Evolutionary conservation across 2,888 invertebrate species (phyloP).

Genomic region (Leucophora obtusa): DNA sequence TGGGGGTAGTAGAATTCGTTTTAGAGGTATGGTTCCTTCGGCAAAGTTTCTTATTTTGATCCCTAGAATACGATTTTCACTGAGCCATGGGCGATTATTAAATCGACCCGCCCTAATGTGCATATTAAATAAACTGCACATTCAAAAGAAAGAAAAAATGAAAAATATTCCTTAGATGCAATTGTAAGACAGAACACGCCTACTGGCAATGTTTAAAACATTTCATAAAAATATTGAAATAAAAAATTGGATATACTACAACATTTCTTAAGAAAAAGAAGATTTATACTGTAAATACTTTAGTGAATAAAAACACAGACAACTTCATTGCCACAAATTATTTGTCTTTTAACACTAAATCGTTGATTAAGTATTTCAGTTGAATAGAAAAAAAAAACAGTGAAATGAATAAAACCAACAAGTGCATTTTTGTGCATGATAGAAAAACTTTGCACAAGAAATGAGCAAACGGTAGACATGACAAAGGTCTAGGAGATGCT

Average conservation of each 20-base stretch:
- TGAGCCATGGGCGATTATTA: too few relatives aligned
- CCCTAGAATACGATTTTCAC: too few relatives aligned
- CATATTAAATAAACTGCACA: too few relatives aligned
- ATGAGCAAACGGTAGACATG: constrained; percentile 7
- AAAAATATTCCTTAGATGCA: constrained; percentile 29
- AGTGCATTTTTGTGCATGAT: constrained; percentile 41
- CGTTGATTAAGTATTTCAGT: constrained; percentile 55
- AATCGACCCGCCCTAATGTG: too few relatives aligned
- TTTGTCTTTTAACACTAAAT: constrained; percentile 60
- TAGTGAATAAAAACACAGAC: constrained; percentile 24
- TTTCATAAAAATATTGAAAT: not conserved
- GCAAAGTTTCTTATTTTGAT: too few relatives aligned
- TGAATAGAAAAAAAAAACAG: constrained; percentile 11
- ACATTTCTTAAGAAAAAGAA: constrained; percentile 19
- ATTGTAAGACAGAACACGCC: constrained; percentile 5
- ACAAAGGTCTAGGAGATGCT: constrained; percentile 49
- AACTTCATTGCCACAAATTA: constrained; percentile 59
- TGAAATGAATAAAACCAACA: constrained; percentile 31
- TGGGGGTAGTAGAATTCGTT: too few relatives aligned
- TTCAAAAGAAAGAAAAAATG: not conserved
- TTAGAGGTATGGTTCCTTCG: too few relatives aligned
- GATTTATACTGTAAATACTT: constrained; percentile 32
- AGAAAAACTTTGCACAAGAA: constrained; percentile 1
- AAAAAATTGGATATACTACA: not conserved
- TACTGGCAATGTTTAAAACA: not conserved